Base-by-base conservation (phyloP, 2,888 invertebrate genomes). In the Diabrotica balteata region DNA sequence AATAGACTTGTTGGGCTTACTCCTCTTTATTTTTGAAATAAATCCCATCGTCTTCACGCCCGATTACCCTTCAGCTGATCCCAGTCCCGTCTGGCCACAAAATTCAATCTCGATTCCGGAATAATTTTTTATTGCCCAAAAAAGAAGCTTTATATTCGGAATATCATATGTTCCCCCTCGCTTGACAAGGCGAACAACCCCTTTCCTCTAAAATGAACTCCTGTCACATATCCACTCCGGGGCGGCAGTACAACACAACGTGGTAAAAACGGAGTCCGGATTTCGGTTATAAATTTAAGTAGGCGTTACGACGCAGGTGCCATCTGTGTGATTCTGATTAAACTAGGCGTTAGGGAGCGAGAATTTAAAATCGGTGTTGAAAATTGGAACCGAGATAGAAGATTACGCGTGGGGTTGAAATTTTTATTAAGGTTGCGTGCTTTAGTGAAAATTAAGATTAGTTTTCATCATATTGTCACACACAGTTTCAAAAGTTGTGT, bases 281-380 rank as follows among this genome's bases (percentile, higher is more conserved):
- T 73, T 71, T 67, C 63, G 57, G 69, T 55, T 64, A 69, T 74
- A 75, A 76, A 76, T 75, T 73, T 63, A 69, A 70, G 62, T 68
- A 66, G 70, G 74, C 74, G 63, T 72, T 72, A 75, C 71, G 75
- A 73, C 74, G 63, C 75, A 71, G 74, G 74, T 74, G 76, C 73
- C 75, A 75, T 76, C 76, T 76, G 76, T 67, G 72, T 66, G 64
- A 62, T 53, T 57, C 68, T 63, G 57, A 67, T 66, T 60, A 74
- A 75, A 76, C 70, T 74, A 71, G 70, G 64, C 76, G 69, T 73
- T 63, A 65, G 75, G 73, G 76, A 72, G 72, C 72, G 54, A 72
- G 69, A 68, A 71, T 63, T 75, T 70, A 73, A 75, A 74, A 73
- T 73, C 71, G 73, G 68, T 63, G 71, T 64, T 67, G 69, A 58